Evolutionary conservation across 2,888 invertebrate genomes (phyloP).

Genomic region (Pyrrhia umbra): DNA sequence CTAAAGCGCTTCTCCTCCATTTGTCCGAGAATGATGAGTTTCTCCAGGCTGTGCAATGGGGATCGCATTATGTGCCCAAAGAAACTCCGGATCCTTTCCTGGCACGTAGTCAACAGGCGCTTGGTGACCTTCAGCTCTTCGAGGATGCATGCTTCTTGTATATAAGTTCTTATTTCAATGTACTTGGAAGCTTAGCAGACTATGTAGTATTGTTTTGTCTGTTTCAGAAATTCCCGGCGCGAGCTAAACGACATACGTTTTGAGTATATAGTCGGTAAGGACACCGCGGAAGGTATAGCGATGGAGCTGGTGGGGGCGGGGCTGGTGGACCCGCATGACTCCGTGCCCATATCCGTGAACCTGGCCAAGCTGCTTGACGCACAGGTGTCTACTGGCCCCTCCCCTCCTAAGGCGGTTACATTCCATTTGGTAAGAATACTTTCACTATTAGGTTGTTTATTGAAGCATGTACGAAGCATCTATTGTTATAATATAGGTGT

Average conservation of each 20-base stretch:
- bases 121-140: too few relatives aligned
- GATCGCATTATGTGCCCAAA: too few relatives aligned
- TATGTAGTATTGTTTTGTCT: background rate
- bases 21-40: too few relatives aligned
- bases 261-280: constrained; percentile 97
- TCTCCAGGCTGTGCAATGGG: too few relatives aligned
- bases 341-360: constrained; percentile 75
- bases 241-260: constrained; percentile 99
- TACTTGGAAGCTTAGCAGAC: too few relatives aligned
- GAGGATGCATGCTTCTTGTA: too few relatives aligned
- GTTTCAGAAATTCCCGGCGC: constrained; percentile 94
- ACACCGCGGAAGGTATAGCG: constrained; percentile 97
- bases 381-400: constrained; percentile 26
- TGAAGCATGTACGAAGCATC: too few relatives aligned
- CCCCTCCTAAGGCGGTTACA: constrained; percentile 68
- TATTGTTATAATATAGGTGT: too few relatives aligned
- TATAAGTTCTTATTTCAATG: too few relatives aligned
- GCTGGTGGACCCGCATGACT: constrained; percentile 93
- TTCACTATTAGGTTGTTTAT: background rate
- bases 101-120: too few relatives aligned
- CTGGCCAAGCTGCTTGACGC: constrained; percentile 73
- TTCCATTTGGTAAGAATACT: constrained; percentile 79
- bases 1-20: too few relatives aligned
- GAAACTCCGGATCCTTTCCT: too few relatives aligned
- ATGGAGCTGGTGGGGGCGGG: constrained; percentile 98